Evolutionary conservation across 2,113 vertebrate species (phyloP).

Genomic region (Chionodraco myersi): DNA sequence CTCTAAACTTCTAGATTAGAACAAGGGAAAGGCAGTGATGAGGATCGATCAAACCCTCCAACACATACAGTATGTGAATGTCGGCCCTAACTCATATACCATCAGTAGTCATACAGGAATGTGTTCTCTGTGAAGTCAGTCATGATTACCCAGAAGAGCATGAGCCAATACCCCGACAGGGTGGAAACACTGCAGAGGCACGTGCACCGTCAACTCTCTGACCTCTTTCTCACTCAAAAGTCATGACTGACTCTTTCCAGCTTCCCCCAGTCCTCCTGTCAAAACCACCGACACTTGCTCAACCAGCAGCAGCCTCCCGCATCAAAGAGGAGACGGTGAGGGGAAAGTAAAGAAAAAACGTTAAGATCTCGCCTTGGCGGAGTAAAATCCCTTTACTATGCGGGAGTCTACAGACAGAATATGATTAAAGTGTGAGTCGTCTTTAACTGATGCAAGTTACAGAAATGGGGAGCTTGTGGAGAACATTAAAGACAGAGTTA

Average conservation of each 20-base stretch:
- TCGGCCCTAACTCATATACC: not conserved
- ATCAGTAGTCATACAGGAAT: not conserved
- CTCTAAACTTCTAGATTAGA: not conserved
- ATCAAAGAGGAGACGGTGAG: not conserved
- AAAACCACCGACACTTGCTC: conserved; percentile 49
- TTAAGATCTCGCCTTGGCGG: not conserved
- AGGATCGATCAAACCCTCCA: not conserved
- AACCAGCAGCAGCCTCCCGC: conserved; percentile 3
- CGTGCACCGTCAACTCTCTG: conserved; percentile 28
- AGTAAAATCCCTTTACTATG: conserved; percentile 3
- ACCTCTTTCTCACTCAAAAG: conserved; percentile 25
- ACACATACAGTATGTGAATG: not conserved
- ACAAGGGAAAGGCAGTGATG: not conserved
- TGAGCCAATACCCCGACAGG: conserved; percentile 38
- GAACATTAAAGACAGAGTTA: conserved; percentile 30
- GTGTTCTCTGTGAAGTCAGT: conserved; percentile 36
- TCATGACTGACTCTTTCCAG: conserved; percentile 50
- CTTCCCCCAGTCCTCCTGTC: conserved; percentile 8
- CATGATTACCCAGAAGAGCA: conserved; percentile 33
- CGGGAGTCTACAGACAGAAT: conserved; percentile 37
- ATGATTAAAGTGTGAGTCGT: conserved; percentile 46
- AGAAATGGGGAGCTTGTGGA: conserved; percentile 19
- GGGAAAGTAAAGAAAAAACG: not conserved
- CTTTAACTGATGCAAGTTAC: conserved; percentile 44
- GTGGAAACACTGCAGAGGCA: conserved; percentile 27